phyloP scores from a whole-genome alignment of 1,140 invertebrate genomes.

The Nephotettix cincticeps region DNA sequence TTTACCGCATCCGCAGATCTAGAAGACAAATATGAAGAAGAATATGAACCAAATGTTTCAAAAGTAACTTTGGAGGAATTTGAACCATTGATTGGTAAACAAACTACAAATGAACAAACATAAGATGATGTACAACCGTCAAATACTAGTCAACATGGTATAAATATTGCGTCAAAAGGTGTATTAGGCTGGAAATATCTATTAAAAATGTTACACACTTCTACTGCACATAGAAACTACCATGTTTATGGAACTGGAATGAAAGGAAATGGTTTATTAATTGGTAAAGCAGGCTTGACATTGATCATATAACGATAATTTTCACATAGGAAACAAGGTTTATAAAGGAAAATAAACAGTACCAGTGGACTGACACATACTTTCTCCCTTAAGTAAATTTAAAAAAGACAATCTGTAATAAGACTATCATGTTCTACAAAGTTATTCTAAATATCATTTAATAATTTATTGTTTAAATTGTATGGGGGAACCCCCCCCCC shows the following conservation, averaged over 20 bases:
- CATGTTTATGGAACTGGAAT: background rate
- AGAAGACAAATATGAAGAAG: background rate
- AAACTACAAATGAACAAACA: no score
- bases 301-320: background rate
- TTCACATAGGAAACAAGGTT: background rate
- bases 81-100: no score
- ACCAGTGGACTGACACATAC: no score
- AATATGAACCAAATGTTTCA: background rate
- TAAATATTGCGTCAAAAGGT: background rate
- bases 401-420: no score
- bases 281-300: background rate
- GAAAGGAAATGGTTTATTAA: background rate
- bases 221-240: background rate
- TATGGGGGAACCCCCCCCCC: no score
- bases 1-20: no score
- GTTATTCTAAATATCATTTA: no score
- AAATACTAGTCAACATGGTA: background rate
- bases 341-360: background rate
- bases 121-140: background rate
- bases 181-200: background rate
- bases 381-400: no score
- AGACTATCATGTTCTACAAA: no score
- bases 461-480: no score
- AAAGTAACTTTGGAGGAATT: background rate
- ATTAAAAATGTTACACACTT: background rate